Conservation (phyloP, 2,888 invertebrate genomes). For the Lithophane leautieri region DNA sequence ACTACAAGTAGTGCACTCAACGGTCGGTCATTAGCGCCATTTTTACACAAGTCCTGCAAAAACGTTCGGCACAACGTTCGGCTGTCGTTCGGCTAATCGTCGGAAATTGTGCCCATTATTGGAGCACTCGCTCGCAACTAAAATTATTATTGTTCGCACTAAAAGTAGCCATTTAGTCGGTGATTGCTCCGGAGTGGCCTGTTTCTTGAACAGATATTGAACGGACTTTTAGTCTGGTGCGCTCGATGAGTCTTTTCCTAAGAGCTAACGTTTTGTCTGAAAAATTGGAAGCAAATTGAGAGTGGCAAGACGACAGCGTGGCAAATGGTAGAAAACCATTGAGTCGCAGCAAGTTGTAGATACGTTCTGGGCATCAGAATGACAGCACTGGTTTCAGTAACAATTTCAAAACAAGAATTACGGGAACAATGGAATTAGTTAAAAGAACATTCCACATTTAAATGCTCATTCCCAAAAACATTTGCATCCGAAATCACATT, state of each 20-base stretch:
- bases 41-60: conserved; percentile 86
- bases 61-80: conserved; percentile 72
- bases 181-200: conserved; percentile 78
- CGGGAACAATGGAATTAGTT: conserved; percentile 1
- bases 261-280: conserved; percentile 19
- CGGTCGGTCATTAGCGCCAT: conserved; percentile 80
- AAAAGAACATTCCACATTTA: conserved; percentile 22
- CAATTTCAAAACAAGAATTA: background rate
- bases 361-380: background rate
- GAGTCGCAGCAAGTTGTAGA: background rate
- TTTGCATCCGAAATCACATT: conserved; percentile 60
- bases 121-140: conserved; percentile 87
- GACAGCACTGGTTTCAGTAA: background rate
- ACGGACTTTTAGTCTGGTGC: conserved; percentile 66
- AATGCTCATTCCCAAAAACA: conserved; percentile 31
- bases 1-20: conserved; percentile 76
- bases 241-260: conserved; percentile 42
- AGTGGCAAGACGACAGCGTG: background rate
- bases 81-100: conserved; percentile 85
- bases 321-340: background rate
- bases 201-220: conserved; percentile 70
- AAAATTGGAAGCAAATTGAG: background rate
- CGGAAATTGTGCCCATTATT: conserved; percentile 90
- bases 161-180: conserved; percentile 87
- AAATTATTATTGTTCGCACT: conserved; percentile 90